Conservation (phyloP, 2,888 invertebrate genomes). For the Harpalus rufipes region DNA sequence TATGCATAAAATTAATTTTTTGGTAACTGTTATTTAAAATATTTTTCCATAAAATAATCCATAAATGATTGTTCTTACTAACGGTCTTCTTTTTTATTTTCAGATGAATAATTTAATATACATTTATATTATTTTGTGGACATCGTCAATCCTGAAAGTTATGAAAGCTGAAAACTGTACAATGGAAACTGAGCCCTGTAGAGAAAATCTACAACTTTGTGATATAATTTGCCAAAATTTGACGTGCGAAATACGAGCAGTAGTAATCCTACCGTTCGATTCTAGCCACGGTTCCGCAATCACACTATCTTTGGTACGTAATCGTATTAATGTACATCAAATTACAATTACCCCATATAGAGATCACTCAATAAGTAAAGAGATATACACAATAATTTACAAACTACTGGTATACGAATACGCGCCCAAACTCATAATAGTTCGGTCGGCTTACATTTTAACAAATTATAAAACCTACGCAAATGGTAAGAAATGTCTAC, state of each 20-base stretch:
- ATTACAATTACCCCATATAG: constrained; percentile 24
- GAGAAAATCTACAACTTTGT: constrained; percentile 21
- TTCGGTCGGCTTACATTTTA: too few relatives aligned
- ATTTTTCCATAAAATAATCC: too few relatives aligned
- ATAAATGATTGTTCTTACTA: too few relatives aligned
- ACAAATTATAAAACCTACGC: too few relatives aligned
- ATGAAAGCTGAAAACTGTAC: constrained; percentile 28
- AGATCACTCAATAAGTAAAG: too few relatives aligned
- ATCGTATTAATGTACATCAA: constrained; percentile 17
- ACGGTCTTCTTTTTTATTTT: not conserved
- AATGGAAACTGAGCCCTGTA: not conserved
- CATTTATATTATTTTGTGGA: not conserved
- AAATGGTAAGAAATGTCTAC: too few relatives aligned
- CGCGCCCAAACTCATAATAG: too few relatives aligned
- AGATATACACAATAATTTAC: too few relatives aligned
- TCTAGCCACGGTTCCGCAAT: constrained; percentile 1
- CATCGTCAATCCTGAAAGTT: not conserved
- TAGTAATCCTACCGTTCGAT: constrained; percentile 48
- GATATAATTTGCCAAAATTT: constrained; percentile 29
- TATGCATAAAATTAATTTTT: too few relatives aligned
- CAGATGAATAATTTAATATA: not conserved
- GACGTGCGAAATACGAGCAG: constrained; percentile 41
- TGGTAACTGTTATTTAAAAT: too few relatives aligned
- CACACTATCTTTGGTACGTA: constrained; percentile 44
- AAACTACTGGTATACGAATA: too few relatives aligned